These are phyloP conservation scores for Threskiornis aethiopicus DNA, from an alignment of 2,797 vertebrate species.

Conservation along the genomic window DNA sequence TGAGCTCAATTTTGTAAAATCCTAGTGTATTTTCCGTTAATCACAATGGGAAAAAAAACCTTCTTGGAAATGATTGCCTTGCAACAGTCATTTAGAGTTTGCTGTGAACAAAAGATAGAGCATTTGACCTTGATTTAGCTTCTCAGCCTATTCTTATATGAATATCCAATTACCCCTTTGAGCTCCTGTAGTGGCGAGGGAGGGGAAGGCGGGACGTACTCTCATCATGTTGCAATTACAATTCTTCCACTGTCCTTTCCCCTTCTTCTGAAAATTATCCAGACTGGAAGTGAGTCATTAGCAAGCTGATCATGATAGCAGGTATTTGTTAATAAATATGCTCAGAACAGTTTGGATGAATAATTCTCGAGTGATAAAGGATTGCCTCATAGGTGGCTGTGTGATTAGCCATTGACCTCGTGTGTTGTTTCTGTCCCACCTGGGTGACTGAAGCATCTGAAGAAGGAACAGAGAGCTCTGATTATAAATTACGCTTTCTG, in stretches of 20 bases:
- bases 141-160: neutral
- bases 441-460: neutral
- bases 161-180: constrained; percentile 19
- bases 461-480: constrained; percentile 14
- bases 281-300: neutral
- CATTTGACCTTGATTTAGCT: neutral
- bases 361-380: neutral
- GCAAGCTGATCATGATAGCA: neutral
- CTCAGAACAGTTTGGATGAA: neutral
- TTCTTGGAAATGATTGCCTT: neutral
- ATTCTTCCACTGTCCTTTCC: neutral
- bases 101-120: neutral
- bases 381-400: neutral
- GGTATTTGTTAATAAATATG: constrained; percentile 16
- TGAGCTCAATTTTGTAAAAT: neutral
- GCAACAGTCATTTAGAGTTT: neutral
- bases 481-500: constrained; percentile 43
- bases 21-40: neutral
- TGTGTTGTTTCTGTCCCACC: neutral
- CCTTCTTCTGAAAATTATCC: neutral
- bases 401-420: constrained; percentile 24
- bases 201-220: neutral
- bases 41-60: neutral
- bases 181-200: neutral
- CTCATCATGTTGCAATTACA: neutral